These are phyloP conservation scores for Zaprionus ornatus DNA, from an alignment of 1,140 invertebrate species.

Conservation along the genomic window DNA sequence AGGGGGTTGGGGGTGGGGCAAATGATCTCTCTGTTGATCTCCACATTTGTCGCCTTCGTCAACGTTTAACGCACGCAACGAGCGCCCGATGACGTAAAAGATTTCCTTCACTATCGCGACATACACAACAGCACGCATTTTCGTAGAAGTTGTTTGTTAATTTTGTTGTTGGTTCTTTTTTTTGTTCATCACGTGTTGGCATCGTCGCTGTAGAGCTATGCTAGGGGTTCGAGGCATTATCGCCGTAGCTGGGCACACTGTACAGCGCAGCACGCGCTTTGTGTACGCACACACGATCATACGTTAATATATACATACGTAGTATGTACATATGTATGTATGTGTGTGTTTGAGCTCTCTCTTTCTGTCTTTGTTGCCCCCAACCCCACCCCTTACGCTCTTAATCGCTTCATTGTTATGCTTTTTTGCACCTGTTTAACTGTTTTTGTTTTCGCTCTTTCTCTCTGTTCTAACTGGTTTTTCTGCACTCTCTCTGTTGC, in stretches of 20 bases:
- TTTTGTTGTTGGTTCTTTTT: background rate
- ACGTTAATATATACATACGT: background rate
- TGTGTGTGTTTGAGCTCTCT: conserved; percentile 24
- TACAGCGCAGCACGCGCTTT: conserved; percentile 24
- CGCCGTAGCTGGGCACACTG: conserved; percentile 43
- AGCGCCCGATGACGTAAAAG: conserved; percentile 50
- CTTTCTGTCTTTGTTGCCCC: conserved; percentile 1
- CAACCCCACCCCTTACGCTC: conserved; percentile 7
- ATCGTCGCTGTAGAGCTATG: conserved; percentile 19
- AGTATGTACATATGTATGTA: background rate
- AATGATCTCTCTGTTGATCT: conserved; percentile 73
- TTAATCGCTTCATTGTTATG: conserved; percentile 43
- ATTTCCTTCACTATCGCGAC: conserved; percentile 60
- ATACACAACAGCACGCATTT: conserved; percentile 30
- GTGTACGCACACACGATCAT: background rate
- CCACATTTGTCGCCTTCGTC: conserved; percentile 65
- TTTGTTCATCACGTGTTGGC: conserved; percentile 65
- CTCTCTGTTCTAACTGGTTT: conserved; percentile 59
- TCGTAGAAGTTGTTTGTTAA: conserved; percentile 32
- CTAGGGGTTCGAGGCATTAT: conserved; percentile 26
- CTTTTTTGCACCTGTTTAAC: conserved; percentile 76
- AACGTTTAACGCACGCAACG: background rate
- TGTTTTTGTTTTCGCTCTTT: conserved; percentile 62
- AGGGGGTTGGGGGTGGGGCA: conserved; percentile 51
- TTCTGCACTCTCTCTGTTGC: conserved; percentile 22